Conservation (phyloP, 1,140 invertebrate genomes). For the Micrasema longulum region DNA sequence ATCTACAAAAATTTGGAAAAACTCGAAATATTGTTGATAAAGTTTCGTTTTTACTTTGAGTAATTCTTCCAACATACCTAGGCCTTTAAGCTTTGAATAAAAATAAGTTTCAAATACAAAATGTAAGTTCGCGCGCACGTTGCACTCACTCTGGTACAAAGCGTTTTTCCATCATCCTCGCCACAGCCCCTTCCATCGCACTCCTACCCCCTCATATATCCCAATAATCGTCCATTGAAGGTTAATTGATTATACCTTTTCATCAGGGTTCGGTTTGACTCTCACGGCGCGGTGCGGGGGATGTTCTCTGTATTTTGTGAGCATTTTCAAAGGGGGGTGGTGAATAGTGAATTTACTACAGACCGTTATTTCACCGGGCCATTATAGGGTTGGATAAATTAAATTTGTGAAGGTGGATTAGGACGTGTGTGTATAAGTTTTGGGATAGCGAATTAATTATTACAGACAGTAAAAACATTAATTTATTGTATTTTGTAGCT, state of each 20-base stretch:
- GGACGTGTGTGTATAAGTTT: not conserved
- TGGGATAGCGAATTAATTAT: no score
- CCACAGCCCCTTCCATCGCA: constrained; percentile 7
- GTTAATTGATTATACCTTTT: constrained; percentile 56
- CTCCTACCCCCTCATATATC: constrained; percentile 47
- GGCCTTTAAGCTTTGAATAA: no score
- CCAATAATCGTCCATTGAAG: constrained; percentile 56
- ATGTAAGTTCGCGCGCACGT: no score
- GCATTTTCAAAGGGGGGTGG: no score
- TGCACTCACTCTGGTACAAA: not conserved
- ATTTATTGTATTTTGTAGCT: no score
- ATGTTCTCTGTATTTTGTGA: constrained; percentile 38
- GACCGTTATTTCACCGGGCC: constrained; percentile 31
- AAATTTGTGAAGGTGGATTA: not conserved
- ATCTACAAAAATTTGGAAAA: no score
- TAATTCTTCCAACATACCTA: no score
- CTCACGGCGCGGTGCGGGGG: no score
- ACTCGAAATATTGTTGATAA: no score
- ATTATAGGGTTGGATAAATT: not conserved
- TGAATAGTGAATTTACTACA: not conserved
- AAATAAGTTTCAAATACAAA: no score
- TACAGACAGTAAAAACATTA: no score
- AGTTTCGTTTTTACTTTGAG: no score
- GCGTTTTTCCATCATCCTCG: constrained; percentile 11
- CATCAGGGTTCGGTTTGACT: constrained; percentile 51